A percentile compares a stretch with the other conserved stretches of the same genome.
Evolutionary conservation across 2,888 invertebrate genomes (phyloP).

Genomic region (Spatulosminthurus flaviceps): DNA sequence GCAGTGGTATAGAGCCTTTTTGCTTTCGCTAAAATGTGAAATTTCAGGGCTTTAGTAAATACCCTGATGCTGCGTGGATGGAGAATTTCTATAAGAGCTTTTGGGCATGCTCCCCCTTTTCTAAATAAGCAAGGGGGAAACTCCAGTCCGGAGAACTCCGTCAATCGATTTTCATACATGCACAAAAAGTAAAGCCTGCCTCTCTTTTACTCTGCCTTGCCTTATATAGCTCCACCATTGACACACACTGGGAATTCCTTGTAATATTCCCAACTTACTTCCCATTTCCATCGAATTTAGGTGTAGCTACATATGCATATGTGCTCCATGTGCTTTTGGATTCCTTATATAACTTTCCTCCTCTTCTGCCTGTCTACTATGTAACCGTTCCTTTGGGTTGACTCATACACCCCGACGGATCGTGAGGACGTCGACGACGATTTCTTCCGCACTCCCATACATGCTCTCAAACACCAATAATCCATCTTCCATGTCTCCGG

Average conservation of each 20-base stretch:
- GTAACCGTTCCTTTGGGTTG: constrained; percentile 35
- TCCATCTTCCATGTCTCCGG: constrained; percentile 51
- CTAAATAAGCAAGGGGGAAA: constrained; percentile 35
- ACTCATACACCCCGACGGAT: constrained; percentile 36
- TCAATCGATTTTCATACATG: constrained; percentile 35
- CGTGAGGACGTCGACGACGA: constrained; percentile 37
- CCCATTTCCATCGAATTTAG: constrained; percentile 39
- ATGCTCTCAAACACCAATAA: constrained; percentile 48
- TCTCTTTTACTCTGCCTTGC: neutral
- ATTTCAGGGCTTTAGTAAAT: constrained; percentile 21
- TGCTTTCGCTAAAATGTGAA: constrained; percentile 37
- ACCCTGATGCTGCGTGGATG: constrained; percentile 34
- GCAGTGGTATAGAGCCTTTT: constrained; percentile 32
- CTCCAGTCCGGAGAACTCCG: constrained; percentile 39
- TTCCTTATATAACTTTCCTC: neutral
- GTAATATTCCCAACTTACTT: constrained; percentile 34
- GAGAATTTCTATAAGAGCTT: constrained; percentile 36
- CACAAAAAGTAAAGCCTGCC: constrained; percentile 1
- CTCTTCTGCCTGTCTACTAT: neutral
- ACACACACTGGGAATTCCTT: constrained; percentile 15
- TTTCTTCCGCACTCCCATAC: constrained; percentile 34
- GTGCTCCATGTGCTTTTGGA: neutral
- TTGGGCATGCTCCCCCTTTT: constrained; percentile 33
- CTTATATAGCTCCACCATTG: constrained; percentile 5
- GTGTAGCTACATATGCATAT: neutral